Conservation (phyloP, 2,113 vertebrate species). For the Cyanocitta stelleri region DNA sequence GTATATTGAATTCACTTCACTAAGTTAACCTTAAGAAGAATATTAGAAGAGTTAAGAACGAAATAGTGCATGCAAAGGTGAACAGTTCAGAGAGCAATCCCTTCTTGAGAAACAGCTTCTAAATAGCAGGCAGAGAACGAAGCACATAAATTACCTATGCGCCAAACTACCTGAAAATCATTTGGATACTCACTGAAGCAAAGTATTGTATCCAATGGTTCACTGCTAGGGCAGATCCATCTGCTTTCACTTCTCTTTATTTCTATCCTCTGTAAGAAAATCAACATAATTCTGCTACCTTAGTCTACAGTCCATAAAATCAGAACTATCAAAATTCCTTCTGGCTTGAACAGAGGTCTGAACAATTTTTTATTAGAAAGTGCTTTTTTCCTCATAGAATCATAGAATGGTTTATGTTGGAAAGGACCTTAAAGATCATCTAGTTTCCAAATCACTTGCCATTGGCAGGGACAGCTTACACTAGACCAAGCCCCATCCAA, state of each 20-base stretch:
- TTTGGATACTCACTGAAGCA: constrained; percentile 52
- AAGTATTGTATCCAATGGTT: constrained; percentile 33
- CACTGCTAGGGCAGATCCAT: constrained; percentile 37
- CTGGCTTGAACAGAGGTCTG: neutral
- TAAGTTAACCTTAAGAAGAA: constrained; percentile 42
- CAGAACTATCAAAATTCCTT: constrained; percentile 36
- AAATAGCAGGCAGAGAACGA: constrained; percentile 12
- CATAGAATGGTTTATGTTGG: neutral
- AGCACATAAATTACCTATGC: constrained; percentile 57
- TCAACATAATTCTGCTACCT: constrained; percentile 19
- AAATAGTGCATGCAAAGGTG: constrained; percentile 30
- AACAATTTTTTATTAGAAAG: neutral
- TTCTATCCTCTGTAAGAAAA: constrained; percentile 18
- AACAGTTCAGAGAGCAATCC: constrained; percentile 44
- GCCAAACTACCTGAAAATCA: constrained; percentile 57
- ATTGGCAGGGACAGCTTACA: neutral
- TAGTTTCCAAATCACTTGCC: neutral
- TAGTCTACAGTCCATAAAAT: constrained; percentile 43
- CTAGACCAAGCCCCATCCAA: neutral
- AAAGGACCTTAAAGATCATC: neutral
- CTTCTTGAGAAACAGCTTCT: constrained; percentile 49
- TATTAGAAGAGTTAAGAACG: constrained; percentile 30
- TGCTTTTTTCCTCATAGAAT: neutral
- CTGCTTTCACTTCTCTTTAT: constrained; percentile 50
- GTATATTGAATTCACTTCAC: constrained; percentile 20